A percentile compares a stretch with the other conserved stretches of the same genome.
Evolutionary conservation across 1,140 invertebrate species (phyloP).

Genomic region (Ctenoplectra terminalis): DNA sequence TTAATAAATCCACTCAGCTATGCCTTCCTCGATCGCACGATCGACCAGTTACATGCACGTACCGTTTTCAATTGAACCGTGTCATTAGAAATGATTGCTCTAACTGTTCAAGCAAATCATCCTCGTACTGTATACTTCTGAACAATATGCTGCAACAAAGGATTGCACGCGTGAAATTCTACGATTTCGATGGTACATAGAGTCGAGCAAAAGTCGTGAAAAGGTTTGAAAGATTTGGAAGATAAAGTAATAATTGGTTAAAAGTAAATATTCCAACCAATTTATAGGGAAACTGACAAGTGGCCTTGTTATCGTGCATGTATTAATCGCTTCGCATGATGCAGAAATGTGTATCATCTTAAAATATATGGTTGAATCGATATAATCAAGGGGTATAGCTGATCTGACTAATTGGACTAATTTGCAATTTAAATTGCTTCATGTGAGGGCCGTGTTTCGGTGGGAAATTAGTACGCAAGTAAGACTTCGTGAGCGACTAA

Average conservation of each 20-base stretch:
- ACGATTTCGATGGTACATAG: background rate
- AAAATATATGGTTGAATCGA: background rate
- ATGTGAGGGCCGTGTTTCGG: background rate
- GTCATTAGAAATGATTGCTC: slow-evolving; percentile 75
- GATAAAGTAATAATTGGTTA: too few relatives aligned
- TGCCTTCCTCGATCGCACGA: background rate
- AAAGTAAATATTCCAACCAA: background rate
- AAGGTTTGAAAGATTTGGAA: too few relatives aligned
- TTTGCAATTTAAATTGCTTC: slow-evolving; percentile 38
- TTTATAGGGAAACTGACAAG: background rate
- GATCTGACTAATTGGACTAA: slow-evolving; percentile 28
- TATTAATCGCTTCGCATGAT: background rate
- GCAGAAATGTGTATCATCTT: too few relatives aligned
- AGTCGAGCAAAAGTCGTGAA: too few relatives aligned
- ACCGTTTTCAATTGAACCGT: slow-evolving; percentile 72
- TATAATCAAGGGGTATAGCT: background rate
- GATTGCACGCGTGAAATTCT: slow-evolving; percentile 2
- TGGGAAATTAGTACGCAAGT: background rate
- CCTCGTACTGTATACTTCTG: slow-evolving; percentile 51
- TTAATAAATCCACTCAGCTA: background rate
- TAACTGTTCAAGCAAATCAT: slow-evolving; percentile 68
- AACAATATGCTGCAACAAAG: slow-evolving; percentile 7
- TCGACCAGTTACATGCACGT: slow-evolving; percentile 34
- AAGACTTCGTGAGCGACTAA: background rate
- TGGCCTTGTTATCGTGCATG: background rate